A percentile compares a stretch with the other conserved stretches of the same genome.
phyloP scores from a whole-genome alignment of 2,888 invertebrate species.

The Brenthis hecate region DNA sequence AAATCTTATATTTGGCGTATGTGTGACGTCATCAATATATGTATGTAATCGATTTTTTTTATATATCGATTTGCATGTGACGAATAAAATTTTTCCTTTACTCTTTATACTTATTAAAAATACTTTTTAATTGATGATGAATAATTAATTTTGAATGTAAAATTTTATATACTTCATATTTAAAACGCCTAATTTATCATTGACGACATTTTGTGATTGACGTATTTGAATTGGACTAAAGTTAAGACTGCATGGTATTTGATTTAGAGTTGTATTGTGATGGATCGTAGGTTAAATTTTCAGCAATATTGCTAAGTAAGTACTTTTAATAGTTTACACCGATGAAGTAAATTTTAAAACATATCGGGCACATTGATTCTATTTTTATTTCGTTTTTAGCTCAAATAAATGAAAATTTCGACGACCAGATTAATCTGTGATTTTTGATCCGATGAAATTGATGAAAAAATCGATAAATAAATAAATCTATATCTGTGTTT shows the following conservation, averaged over 20 bases:
- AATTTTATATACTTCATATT: neutral
- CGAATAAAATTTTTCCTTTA: neutral
- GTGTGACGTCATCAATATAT: conserved; percentile 19
- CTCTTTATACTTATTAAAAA: neutral
- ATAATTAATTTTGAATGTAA: neutral
- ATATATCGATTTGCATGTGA: neutral
- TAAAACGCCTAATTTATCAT: conserved; percentile 3
- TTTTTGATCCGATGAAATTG: conserved; percentile 4
- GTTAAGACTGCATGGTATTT: conserved; percentile 27
- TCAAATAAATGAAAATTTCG: neutral
- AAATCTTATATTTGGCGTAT: conserved; percentile 28
- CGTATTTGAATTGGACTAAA: conserved; percentile 22
- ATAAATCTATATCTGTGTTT: neutral
- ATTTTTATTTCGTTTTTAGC: neutral
- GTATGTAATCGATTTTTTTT: neutral
- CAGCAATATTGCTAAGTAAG: neutral
- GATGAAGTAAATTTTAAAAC: conserved; percentile 15
- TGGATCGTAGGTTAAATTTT: conserved; percentile 7
- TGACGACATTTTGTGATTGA: neutral
- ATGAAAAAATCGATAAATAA: neutral
- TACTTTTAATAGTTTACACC: neutral
- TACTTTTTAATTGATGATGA: neutral
- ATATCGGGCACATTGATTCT: conserved; percentile 20
- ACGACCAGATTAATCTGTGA: conserved; percentile 18
- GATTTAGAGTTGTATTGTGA: conserved; percentile 21